These are phyloP conservation scores for Athrips mouffetella DNA, from an alignment of 2,888 invertebrate species.

Conservation along the genomic window DNA sequence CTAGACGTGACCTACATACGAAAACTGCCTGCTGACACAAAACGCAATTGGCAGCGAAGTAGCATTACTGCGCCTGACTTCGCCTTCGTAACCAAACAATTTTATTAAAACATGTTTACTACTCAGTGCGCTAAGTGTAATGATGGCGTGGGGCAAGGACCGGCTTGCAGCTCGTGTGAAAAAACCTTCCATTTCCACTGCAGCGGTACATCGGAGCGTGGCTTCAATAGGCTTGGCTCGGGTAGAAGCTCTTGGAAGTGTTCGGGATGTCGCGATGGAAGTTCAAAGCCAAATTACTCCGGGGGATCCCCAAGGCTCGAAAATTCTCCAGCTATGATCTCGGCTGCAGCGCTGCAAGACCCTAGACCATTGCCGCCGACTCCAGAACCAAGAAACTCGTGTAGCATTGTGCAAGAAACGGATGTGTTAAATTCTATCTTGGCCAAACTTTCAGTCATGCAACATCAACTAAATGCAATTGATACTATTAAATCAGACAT, in stretches of 20 bases:
- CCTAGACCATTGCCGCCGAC: not conserved
- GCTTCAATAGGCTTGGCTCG: slow-evolving; percentile 12
- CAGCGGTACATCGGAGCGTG: slow-evolving; percentile 9
- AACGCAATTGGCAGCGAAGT: too few relatives aligned
- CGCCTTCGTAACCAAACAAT: too few relatives aligned
- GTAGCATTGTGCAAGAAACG: not conserved
- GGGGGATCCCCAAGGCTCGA: not conserved
- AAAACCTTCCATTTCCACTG: slow-evolving; percentile 9
- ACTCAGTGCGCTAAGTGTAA: slow-evolving; percentile 8
- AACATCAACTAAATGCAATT: not conserved
- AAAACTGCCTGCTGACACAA: too few relatives aligned
- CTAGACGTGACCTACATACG: too few relatives aligned
- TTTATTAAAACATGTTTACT: not conserved
- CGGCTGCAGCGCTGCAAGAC: not conserved
- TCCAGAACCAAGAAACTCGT: not conserved
- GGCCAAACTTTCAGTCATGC: not conserved
- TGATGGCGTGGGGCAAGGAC: slow-evolving; percentile 7
- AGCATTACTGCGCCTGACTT: too few relatives aligned
- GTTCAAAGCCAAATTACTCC: not conserved
- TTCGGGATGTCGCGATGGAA: not conserved
- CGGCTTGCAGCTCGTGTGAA: not conserved
- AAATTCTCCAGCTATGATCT: not conserved
- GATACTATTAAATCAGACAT: not conserved
- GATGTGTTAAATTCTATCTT: not conserved
- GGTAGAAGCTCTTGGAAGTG: slow-evolving; percentile 8